Evolutionary conservation across 2,113 vertebrate species (phyloP), one percentile per base, ranked within the genome.

Genomic region (Seriola aureovittata): DNA sequence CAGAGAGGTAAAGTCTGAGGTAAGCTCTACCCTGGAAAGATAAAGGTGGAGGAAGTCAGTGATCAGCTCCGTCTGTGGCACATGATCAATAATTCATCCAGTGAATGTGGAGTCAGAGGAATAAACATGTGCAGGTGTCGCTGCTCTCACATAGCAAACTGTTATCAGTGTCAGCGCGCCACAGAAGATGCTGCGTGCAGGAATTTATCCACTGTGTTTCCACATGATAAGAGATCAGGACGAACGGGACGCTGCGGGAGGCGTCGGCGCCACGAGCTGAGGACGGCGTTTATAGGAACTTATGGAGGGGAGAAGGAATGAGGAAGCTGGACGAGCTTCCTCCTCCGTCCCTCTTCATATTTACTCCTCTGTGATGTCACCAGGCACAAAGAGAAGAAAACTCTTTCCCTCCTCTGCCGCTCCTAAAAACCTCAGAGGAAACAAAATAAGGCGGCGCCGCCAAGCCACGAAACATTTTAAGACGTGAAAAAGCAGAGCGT

Each of bases 1-100:
- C 59, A 93, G 91, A 86, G 88, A 91, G 17, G 94, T 93, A 78
- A 93, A 86, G 71, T 95, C 93, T 65, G 90, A 83, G 3, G 92
- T 94, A 14, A 94, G 79, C 87, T 93, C 93, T 85, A 95, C 85
- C 91, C 94, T 94, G 93, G 23, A 90, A 90, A 77, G 81, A 94
- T 91, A 92, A 91, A 42, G 38, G 40, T 42, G 40, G 40, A 42
- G 40, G 29, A 38, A 5, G 38, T 38, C 38, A 38, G 29, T 29
- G 29, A 29, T 29, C 29, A 29, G 29, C 29, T 29, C 2, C 29
- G 29, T 29, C 29, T 29, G 29, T 29, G 29, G 29, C 29, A 29
- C 29, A 29, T 2, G 2, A 29, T 29, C 29, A 29, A 29, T 29
- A 29, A 29, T 29, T 29, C 29, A 29, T 2, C 29, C 34, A 36